phyloP scores from a whole-genome alignment of 2,888 invertebrate genomes.

The Synanthedon myopaeformis region DNA sequence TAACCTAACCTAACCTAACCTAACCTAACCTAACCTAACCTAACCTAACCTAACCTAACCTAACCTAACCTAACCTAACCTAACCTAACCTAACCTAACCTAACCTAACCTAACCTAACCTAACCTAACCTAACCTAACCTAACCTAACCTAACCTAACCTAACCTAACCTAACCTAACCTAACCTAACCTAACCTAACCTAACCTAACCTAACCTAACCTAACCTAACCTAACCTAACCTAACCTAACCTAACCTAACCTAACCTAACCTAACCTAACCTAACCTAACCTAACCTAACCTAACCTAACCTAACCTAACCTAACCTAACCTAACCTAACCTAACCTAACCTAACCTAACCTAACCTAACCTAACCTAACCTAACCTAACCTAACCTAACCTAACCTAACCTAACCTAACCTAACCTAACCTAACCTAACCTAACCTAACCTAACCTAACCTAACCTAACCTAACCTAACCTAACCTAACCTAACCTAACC shows the following conservation, averaged over 20 bases:
- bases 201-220: slow-evolving; percentile 4
- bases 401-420: slow-evolving; percentile 1
- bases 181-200: slow-evolving; percentile 3
- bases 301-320: neutral
- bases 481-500: slow-evolving; percentile 1
- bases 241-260: slow-evolving; percentile 4
- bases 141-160: slow-evolving; percentile 2
- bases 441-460: slow-evolving; percentile 1
- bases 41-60: slow-evolving; percentile 2
- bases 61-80: slow-evolving; percentile 2
- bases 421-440: slow-evolving; percentile 1
- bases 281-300: neutral
- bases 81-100: slow-evolving; percentile 2
- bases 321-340: slow-evolving; percentile 1
- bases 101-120: slow-evolving; percentile 2
- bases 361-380: neutral
- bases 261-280: slow-evolving; percentile 1
- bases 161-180: slow-evolving; percentile 2
- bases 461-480: slow-evolving; percentile 1
- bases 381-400: slow-evolving; percentile 1
- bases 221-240: slow-evolving; percentile 4
- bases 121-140: slow-evolving; percentile 2
- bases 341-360: slow-evolving; percentile 1
- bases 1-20: slow-evolving; percentile 2
- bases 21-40: slow-evolving; percentile 2